A percentile compares a stretch with the other conserved stretches of the same genome.
Conservation (phyloP, 1,140 invertebrate species). For the Lordiphosa stackelbergi region DNA sequence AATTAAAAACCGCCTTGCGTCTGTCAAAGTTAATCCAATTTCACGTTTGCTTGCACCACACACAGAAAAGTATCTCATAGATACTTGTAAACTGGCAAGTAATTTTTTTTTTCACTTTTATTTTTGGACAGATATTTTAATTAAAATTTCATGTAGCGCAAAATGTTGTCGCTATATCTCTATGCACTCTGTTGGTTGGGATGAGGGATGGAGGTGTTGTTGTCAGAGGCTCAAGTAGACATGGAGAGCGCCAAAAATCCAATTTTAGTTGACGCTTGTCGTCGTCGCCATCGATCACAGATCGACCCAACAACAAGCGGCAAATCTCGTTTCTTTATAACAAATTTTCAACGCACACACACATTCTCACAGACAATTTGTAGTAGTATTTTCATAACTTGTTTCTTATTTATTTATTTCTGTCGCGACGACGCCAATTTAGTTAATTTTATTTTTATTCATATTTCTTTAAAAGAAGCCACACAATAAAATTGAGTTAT, state of each 20-base stretch:
- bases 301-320: conserved; percentile 41
- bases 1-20: conserved; percentile 67
- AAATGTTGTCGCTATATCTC: conserved; percentile 55
- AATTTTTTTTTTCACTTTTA: conserved; percentile 54
- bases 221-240: conserved; percentile 45
- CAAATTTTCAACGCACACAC: conserved; percentile 56
- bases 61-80: conserved; percentile 33
- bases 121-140: conserved; percentile 72
- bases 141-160: conserved; percentile 69
- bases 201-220: conserved; percentile 27
- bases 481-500: conserved; percentile 9
- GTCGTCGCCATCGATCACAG: conserved; percentile 59
- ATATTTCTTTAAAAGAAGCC: conserved; percentile 35
- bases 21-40: conserved; percentile 70
- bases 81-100: conserved; percentile 34
- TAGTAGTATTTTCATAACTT: conserved; percentile 69
- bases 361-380: conserved; percentile 68
- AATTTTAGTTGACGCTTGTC: conserved; percentile 64
- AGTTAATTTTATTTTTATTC: conserved; percentile 55
- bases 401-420: conserved; percentile 43
- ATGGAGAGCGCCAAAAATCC: conserved; percentile 49
- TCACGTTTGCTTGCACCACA: conserved; percentile 54
- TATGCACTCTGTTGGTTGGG: conserved; percentile 2
- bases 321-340: conserved; percentile 55
- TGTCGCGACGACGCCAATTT: conserved; percentile 53